A percentile compares a stretch with the other conserved stretches of the same genome.
phyloP scores from a whole-genome alignment of 2,888 invertebrate species.

The Troglohyphantes excavatus region DNA sequence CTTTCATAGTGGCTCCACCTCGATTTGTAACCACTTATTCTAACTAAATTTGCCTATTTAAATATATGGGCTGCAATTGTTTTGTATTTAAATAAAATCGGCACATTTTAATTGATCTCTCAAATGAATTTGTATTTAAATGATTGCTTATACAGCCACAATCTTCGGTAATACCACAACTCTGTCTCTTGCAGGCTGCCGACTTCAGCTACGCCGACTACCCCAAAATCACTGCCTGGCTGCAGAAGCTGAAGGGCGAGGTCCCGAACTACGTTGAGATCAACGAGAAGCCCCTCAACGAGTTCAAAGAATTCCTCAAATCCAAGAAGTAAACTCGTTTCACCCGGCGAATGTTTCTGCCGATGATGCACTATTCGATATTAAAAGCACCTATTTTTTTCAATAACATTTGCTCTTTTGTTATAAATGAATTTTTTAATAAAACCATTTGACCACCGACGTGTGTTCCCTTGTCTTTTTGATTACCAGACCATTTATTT shows the following conservation, averaged over 20 bases:
- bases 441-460: not conserved
- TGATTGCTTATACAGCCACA: too few species aligned
- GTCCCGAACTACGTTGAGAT: conserved; percentile 75
- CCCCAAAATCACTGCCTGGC: conserved; percentile 74
- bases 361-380: conserved; percentile 18
- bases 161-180: too few species aligned
- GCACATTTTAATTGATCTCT: too few species aligned
- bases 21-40: too few species aligned
- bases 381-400: not conserved
- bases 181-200: conserved; percentile 13
- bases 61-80: too few species aligned
- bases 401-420: not conserved
- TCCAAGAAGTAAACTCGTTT: conserved; percentile 41
- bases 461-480: not conserved
- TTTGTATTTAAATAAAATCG: too few species aligned
- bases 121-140: too few species aligned
- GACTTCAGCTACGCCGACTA: conserved; percentile 56
- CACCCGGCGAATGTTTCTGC: not conserved
- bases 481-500: too few species aligned
- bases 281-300: conserved; percentile 67
- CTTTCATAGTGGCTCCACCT: too few species aligned
- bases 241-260: conserved; percentile 71
- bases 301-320: conserved; percentile 62
- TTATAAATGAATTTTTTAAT: conserved; percentile 10
- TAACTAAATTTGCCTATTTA: too few species aligned